Percentiles rank a stretch among this genome's conserved stretches.
Evolutionary conservation across 2,888 invertebrate genomes (phyloP).

Genomic region (Amiota communis): DNA sequence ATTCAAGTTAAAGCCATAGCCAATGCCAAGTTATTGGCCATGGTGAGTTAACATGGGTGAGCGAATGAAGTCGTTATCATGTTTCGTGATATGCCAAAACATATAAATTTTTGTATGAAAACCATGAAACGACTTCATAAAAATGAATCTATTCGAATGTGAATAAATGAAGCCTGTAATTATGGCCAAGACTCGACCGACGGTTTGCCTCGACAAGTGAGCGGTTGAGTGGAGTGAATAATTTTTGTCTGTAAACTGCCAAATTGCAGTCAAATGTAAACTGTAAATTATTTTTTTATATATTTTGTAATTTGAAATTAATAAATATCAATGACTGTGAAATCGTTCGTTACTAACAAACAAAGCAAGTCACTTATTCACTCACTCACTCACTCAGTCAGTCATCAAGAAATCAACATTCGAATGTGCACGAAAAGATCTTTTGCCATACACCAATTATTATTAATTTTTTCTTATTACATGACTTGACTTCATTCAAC

Average conservation of each 20-base stretch:
- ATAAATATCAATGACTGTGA: constrained; percentile 24
- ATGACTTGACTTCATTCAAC: not conserved
- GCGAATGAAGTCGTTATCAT: constrained; percentile 13
- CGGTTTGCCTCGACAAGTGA: not conserved
- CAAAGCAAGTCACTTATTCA: not conserved
- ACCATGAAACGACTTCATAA: constrained; percentile 10
- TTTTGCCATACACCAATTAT: constrained; percentile 7
- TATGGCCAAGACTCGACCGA: not conserved
- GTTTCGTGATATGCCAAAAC: constrained; percentile 26
- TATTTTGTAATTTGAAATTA: constrained; percentile 17
- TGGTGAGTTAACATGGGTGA: too few species aligned
- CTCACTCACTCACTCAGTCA: too few species aligned
- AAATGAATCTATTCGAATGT: not conserved
- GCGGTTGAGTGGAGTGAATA: not conserved
- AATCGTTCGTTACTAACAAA: constrained; percentile 3
- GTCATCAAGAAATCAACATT: not conserved
- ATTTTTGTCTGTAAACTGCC: too few species aligned
- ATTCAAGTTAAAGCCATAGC: too few species aligned
- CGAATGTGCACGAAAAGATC: constrained; percentile 9
- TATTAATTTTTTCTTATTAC: not conserved
- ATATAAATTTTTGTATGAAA: not conserved
- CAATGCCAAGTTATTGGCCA: too few species aligned
- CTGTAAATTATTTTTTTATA: constrained; percentile 2
- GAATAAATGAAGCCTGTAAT: not conserved
- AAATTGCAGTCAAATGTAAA: too few species aligned